Evolutionary conservation across 1,140 invertebrate species (phyloP).

Genomic region (Bombus affinis): DNA sequence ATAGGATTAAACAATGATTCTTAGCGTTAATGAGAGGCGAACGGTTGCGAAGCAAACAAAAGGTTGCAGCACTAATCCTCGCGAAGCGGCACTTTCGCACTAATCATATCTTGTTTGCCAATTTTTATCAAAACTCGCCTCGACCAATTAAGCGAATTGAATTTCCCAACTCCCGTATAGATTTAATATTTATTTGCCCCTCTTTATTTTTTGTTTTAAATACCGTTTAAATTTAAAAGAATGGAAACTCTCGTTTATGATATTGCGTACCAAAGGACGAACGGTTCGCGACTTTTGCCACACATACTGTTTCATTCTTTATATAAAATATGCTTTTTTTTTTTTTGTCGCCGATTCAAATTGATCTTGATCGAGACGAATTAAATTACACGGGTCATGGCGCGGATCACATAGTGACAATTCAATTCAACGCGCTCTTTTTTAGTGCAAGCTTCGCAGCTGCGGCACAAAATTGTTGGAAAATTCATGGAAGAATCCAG

Average conservation of each 20-base stretch:
- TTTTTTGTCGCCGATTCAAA: not conserved
- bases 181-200: not conserved
- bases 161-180: not conserved
- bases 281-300: not conserved
- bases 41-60: conserved; percentile 42
- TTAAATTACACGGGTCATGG: conserved; percentile 21
- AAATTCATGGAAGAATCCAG: conserved; percentile 26
- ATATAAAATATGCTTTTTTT: conserved; percentile 7
- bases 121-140: not conserved
- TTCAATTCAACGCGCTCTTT: conserved; percentile 14
- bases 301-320: not conserved
- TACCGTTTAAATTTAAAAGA: not conserved
- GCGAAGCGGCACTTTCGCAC: not conserved
- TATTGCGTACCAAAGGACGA: not conserved
- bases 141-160: conserved; percentile 31
- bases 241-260: not conserved
- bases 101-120: conserved; percentile 15
- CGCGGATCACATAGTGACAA: conserved; percentile 13
- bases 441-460: not conserved
- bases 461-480: conserved; percentile 13
- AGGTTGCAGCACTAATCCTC: conserved; percentile 22
- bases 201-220: not conserved
- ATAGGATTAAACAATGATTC: conserved; percentile 61
- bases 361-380: conserved; percentile 33
- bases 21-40: conserved; percentile 47